Base-by-base conservation (phyloP, 1,140 invertebrate species). In the Halesus radiatus region DNA sequence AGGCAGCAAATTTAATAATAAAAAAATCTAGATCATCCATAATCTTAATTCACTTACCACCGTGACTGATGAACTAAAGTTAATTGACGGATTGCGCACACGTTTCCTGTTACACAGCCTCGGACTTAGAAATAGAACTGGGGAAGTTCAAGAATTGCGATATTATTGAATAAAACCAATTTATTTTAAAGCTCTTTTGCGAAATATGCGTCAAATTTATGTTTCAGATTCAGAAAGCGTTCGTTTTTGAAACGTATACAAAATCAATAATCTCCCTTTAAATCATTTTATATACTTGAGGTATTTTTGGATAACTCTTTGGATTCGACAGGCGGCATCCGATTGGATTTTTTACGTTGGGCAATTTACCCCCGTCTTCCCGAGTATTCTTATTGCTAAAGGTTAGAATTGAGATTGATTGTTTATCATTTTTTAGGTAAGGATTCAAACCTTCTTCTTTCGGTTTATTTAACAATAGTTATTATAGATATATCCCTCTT, bases 391-490 rank as follows among this genome's bases (percentile, higher is more conserved):
- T 18, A 16, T 66, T 66, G 16, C 56, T 32, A 32, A 32, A 29
- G 62, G 29, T 32, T 66, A 66, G 62, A 66, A 66, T 66, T 66
- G 62, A 66, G 62, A 66, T 66, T 37, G 62, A 66, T 66, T 26
- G 1, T 16, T 16, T 7, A n/a, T 16, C 4, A 66, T 66, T 66
- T 29, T 66, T 66, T 13, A 66, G 56, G 56, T 60, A 13, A 20
- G 7, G 3, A 60, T 60, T 15, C 54, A 64, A 26, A 26, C 26
- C 22, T 32, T 26, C 22, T 16, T 64, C 22, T 15, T 64, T 64
- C 22, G n/a, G 54, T 58, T 64, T 64, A 64, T 64, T 64, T 64
- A 23, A 26, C 60, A 22, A 16, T 64, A 0, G 29, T 26, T 13
- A n/a, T 26, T 15, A n/a, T n/a, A n/a, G n/a, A n/a, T n/a, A n/a